Percentiles rank a stretch among this genome's conserved stretches.
phyloP scores from a whole-genome alignment of 2,888 invertebrate species.

The Microdon myrmicae region DNA sequence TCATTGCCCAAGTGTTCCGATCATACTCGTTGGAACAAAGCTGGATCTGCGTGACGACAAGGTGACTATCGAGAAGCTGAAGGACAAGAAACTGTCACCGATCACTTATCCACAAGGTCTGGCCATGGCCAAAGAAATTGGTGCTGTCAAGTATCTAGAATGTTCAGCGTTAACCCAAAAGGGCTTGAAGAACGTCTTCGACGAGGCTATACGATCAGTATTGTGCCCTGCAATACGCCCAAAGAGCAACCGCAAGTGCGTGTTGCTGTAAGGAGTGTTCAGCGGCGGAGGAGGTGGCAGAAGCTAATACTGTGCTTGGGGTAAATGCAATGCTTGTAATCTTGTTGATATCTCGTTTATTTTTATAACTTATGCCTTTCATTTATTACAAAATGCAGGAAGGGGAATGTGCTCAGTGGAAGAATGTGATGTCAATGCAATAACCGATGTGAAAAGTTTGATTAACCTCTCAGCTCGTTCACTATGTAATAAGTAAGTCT shows the following conservation, averaged over 20 bases:
- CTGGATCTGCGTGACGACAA: slow-evolving; percentile 64
- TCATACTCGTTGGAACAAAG: slow-evolving; percentile 63
- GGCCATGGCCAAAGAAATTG: slow-evolving; percentile 65
- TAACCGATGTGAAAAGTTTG: too few species aligned
- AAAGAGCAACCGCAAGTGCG: slow-evolving; percentile 57
- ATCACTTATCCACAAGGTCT: slow-evolving; percentile 65
- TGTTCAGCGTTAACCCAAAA: slow-evolving; percentile 64
- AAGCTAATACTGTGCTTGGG: slow-evolving; percentile 13
- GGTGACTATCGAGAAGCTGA: slow-evolving; percentile 63
- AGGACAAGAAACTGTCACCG: slow-evolving; percentile 64
- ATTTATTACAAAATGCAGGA: too few species aligned
- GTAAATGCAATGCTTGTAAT: too few species aligned
- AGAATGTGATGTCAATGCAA: too few species aligned
- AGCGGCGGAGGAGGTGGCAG: not conserved
- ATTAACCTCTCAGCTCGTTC: too few species aligned
- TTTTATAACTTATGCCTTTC: too few species aligned
- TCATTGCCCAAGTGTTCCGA: slow-evolving; percentile 64
- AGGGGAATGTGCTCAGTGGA: too few species aligned
- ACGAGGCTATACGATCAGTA: slow-evolving; percentile 65
- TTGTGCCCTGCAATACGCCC: slow-evolving; percentile 63
- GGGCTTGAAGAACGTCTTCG: slow-evolving; percentile 64
- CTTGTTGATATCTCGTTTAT: too few species aligned
- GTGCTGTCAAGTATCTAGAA: slow-evolving; percentile 63
- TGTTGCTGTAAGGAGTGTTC: slow-evolving; percentile 21
- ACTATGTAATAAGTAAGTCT: too few species aligned